A percentile compares a stretch with the other conserved stretches of the same genome.
phyloP scores from a whole-genome alignment of 2,888 invertebrate species.

The Rhagophthalmus giganteus region DNA sequence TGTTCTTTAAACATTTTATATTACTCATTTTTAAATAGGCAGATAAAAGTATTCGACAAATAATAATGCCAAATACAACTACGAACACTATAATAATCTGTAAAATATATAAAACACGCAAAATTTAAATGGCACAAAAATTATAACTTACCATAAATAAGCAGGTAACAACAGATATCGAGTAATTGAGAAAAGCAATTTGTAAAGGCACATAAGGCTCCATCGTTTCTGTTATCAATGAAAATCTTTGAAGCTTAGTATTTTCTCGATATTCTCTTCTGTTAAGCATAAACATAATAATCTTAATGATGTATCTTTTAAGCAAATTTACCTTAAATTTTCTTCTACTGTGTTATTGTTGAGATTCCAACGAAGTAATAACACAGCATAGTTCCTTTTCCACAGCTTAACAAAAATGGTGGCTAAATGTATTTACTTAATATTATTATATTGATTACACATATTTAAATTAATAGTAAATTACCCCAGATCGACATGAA shows the following conservation, averaged over 20 bases:
- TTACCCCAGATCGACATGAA: conserved; percentile 51
- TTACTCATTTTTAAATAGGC: conserved; percentile 24
- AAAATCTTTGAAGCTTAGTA: conserved; percentile 20
- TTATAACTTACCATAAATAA: conserved; percentile 34
- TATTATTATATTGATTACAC: background rate
- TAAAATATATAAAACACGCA: conserved; percentile 1
- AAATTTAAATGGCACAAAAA: conserved; percentile 1
- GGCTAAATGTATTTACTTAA: conserved; percentile 36
- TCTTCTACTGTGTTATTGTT: background rate
- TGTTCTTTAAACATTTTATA: conserved; percentile 22
- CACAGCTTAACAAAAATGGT: conserved; percentile 45
- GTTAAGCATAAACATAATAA: too few relatives aligned
- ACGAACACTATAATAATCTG: conserved; percentile 33
- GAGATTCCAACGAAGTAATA: conserved; percentile 46
- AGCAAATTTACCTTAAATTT: background rate
- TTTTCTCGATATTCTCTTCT: conserved; percentile 27
- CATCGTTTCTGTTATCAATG: conserved; percentile 28
- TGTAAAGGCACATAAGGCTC: conserved; percentile 31
- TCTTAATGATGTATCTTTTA: too few relatives aligned
- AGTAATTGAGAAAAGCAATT: conserved; percentile 11
- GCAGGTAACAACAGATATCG: conserved; percentile 28
- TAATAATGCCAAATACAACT: conserved; percentile 38
- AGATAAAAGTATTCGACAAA: conserved; percentile 37
- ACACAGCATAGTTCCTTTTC: conserved; percentile 43
- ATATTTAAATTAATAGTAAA: background rate